phyloP scores from a whole-genome alignment of 2,113 vertebrate species.

The Scytalopus superciliaris region DNA sequence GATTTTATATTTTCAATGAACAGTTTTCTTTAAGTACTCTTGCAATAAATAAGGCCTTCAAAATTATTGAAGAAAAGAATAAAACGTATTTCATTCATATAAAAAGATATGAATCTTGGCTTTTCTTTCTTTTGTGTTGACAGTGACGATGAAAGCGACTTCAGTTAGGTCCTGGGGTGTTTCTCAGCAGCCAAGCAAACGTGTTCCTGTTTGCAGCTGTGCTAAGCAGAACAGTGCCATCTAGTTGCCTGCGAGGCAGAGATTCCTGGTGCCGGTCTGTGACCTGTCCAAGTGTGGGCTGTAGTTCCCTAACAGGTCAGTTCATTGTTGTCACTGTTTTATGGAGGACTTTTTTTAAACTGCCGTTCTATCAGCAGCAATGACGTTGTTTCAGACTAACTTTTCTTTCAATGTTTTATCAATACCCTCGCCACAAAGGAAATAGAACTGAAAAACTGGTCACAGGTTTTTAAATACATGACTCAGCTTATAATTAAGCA shows the following conservation, averaged over 20 bases:
- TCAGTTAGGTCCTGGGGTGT: not conserved
- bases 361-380: not conserved
- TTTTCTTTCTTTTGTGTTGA: not conserved
- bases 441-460: not conserved
- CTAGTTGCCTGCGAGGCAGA: not conserved
- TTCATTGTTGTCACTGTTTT: not conserved
- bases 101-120: not conserved
- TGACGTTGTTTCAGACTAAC: not conserved
- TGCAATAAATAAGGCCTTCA: not conserved
- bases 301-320: not conserved
- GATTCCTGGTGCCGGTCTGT: not conserved
- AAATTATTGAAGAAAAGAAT: not conserved
- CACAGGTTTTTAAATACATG: not conserved
- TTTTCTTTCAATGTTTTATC: not conserved
- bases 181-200: not conserved
- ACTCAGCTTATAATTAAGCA: not conserved
- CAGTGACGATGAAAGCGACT: not conserved
- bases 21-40: not conserved
- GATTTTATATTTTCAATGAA: not conserved
- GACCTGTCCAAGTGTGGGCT: not conserved
- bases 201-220: not conserved
- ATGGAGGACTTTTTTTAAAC: not conserved
- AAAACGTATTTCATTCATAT: accelerated
- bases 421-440: not conserved
- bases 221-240: not conserved